Percentiles rank a stretch among this genome's conserved stretches.
Evolutionary conservation across 2,113 vertebrate species (phyloP).

Genomic region (Anoplopoma fimbria): DNA sequence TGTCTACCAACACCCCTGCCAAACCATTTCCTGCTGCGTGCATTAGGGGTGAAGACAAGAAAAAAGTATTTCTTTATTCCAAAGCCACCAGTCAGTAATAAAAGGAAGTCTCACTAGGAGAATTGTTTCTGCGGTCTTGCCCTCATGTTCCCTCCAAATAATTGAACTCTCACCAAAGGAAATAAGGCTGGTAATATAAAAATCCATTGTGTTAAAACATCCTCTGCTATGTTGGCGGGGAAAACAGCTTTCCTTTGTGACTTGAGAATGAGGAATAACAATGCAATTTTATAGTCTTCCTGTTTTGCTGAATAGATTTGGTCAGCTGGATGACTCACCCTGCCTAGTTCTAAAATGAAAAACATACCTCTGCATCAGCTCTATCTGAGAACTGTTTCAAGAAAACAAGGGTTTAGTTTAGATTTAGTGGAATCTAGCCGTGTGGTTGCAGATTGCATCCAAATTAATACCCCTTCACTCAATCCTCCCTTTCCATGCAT

Average conservation of each 20-base stretch:
- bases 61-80: constrained; percentile 24
- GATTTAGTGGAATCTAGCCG: neutral
- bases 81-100: constrained; percentile 35
- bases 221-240: constrained; percentile 41
- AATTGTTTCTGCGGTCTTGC: constrained; percentile 6
- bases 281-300: constrained; percentile 69
- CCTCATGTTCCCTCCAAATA: constrained; percentile 44
- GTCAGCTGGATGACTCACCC: constrained; percentile 44
- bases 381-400: constrained; percentile 32
- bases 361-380: neutral
- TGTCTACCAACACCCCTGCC: constrained; percentile 34
- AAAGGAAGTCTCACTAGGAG: constrained; percentile 9
- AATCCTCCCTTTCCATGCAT: neutral
- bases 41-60: constrained; percentile 31
- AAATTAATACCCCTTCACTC: neutral
- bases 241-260: constrained; percentile 63
- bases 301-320: constrained; percentile 61
- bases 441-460: neutral
- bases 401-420: neutral
- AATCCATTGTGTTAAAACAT: constrained; percentile 69
- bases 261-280: constrained; percentile 56
- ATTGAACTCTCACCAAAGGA: constrained; percentile 58
- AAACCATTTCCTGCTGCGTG: constrained; percentile 42
- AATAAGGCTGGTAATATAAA: constrained; percentile 42
- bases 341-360: constrained; percentile 30